These are phyloP conservation scores for Cebus imitator DNA, from an alignment of 2,113 vertebrate species.

Conservation along the genomic window DNA sequence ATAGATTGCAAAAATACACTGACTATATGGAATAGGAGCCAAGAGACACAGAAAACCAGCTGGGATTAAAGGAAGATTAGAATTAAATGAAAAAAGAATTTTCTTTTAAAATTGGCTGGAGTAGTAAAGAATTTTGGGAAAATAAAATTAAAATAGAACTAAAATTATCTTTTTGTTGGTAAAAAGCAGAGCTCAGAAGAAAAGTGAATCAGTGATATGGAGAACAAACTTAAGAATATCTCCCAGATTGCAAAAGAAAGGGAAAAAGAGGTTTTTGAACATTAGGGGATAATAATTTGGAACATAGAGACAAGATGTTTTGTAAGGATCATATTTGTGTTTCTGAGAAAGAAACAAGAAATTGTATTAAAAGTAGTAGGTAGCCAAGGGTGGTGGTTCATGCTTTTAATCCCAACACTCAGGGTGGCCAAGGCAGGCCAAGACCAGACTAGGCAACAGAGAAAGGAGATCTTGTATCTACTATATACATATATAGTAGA, in stretches of 20 bases:
- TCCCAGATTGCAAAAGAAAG: background rate
- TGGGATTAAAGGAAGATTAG: background rate
- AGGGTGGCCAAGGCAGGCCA: too few species aligned
- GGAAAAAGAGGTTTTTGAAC: background rate
- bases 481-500: too few species aligned
- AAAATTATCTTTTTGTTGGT: background rate
- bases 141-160: background rate
- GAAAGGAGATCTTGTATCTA: too few species aligned
- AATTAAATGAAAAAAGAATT: background rate
- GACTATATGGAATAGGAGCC: background rate
- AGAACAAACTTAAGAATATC: background rate
- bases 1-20: background rate
- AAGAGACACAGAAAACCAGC: background rate
- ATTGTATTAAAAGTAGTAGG: background rate
- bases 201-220: background rate
- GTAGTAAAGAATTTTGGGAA: background rate
- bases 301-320: background rate
- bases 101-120: background rate
- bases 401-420: too few species aligned
- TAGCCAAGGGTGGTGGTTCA: too few species aligned
- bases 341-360: background rate
- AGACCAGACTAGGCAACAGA: too few species aligned
- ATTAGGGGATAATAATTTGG: background rate
- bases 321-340: background rate
- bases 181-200: background rate